These are phyloP conservation scores for Rhagologus leucostigma DNA, from an alignment of 2,113 vertebrate genomes.

Conservation along the genomic window DNA sequence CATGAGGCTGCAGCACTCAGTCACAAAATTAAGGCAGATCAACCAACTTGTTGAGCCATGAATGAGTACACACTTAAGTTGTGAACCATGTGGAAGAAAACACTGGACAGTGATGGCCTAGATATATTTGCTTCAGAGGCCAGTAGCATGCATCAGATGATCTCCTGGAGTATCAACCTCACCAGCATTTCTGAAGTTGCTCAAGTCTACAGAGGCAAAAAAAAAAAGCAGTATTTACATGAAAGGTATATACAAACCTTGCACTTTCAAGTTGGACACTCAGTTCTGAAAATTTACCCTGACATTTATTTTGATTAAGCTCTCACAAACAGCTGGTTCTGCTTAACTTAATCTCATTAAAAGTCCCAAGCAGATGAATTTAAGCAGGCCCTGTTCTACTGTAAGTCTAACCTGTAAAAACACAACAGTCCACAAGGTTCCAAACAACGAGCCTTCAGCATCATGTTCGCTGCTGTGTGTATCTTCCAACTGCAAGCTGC, in stretches of 20 bases:
- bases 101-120: neutral
- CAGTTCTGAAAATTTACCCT: neutral
- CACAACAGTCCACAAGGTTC: neutral
- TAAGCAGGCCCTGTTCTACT: neutral
- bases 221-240: neutral
- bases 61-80: neutral
- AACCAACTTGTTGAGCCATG: neutral
- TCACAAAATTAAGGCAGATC: neutral
- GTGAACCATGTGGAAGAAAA: neutral
- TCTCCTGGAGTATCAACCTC: neutral
- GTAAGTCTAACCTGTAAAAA: neutral
- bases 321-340: neutral
- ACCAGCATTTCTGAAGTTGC: neutral
- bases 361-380: neutral
- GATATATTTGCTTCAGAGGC: neutral
- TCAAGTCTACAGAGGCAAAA: neutral
- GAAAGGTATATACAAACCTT: neutral
- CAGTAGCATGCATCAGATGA: neutral
- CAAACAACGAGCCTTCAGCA: neutral
- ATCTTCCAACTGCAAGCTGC: neutral
- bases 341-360: neutral
- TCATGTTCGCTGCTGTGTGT: fast-evolving
- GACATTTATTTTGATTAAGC: neutral
- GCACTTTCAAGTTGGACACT: neutral
- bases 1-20: neutral